Evolutionary conservation across 2,113 vertebrate genomes (phyloP).

Genomic region (Oryctolagus cuniculus): mOryCun1.1 NC_091438.1:96172001-96172500

Average conservation of each 20-base stretch:
- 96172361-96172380: neutral
- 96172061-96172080: conserved; percentile 36
- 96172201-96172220: conserved; percentile 29
- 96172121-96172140: neutral
- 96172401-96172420: conserved; percentile 4
- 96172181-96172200: neutral
- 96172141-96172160: conserved; percentile 24
- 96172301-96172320: conserved; percentile 47
- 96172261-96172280: neutral
- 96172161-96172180: neutral
- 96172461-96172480: neutral
- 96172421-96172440: conserved; percentile 11
- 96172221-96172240: conserved; percentile 29
- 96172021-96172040: conserved; percentile 57
- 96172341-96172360: neutral
- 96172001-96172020: conserved; percentile 89
- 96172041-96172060: conserved; percentile 42
- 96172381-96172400: conserved; percentile 42
- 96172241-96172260: neutral
- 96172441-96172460: conserved; percentile 40
- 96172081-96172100: conserved; percentile 46
- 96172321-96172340: neutral
- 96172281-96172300: neutral
- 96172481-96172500: neutral
- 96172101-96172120: conserved; percentile 24